Percentiles rank a stretch among this genome's conserved stretches.
These are phyloP conservation scores for Aphelinus certus DNA, from an alignment of 1,140 invertebrate genomes.

Conservation along the genomic window DNA sequence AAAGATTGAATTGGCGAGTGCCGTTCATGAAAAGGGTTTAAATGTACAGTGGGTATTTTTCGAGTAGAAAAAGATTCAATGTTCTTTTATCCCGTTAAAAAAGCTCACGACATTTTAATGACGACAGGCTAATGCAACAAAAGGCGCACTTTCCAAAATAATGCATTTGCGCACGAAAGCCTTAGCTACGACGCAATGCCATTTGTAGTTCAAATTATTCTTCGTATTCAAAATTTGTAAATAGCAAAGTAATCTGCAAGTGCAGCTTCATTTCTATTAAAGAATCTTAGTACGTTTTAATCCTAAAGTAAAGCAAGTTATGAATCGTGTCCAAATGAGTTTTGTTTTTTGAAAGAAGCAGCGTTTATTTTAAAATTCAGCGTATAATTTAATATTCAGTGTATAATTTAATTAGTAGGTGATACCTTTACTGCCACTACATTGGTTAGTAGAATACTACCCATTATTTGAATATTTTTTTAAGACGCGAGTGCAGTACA, in stretches of 20 bases:
- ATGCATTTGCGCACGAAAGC: constrained; percentile 32
- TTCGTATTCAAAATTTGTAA: constrained; percentile 37
- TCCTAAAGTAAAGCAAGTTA: neutral
- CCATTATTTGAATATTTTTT: constrained; percentile 21
- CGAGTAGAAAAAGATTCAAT: constrained; percentile 20
- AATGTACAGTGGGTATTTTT: constrained; percentile 36
- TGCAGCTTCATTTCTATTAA: constrained; percentile 14
- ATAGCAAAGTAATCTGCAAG: constrained; percentile 17
- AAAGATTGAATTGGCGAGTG: constrained; percentile 17
- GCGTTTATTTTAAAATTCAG: constrained; percentile 25
- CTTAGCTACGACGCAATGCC: constrained; percentile 39
- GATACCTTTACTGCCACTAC: constrained; percentile 9
- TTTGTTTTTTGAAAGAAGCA: constrained; percentile 1
- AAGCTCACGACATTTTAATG: constrained; percentile 28
- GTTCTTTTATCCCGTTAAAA: constrained; percentile 9
- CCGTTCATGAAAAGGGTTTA: constrained; percentile 26
- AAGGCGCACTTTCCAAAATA: constrained; percentile 24
- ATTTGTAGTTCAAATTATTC: constrained; percentile 37
- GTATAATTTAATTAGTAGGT: neutral
- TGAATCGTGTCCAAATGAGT: constrained; percentile 22
- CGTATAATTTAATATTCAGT: constrained; percentile 19
- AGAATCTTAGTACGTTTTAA: constrained; percentile 10
- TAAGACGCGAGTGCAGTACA: constrained; percentile 6
- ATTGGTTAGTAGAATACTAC: neutral
- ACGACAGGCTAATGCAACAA: constrained; percentile 32